Evolutionary conservation across 2,797 vertebrate species (phyloP), one percentile per base, ranked within the genome.

Genomic region (Siniperca scherzeri): DNA sequence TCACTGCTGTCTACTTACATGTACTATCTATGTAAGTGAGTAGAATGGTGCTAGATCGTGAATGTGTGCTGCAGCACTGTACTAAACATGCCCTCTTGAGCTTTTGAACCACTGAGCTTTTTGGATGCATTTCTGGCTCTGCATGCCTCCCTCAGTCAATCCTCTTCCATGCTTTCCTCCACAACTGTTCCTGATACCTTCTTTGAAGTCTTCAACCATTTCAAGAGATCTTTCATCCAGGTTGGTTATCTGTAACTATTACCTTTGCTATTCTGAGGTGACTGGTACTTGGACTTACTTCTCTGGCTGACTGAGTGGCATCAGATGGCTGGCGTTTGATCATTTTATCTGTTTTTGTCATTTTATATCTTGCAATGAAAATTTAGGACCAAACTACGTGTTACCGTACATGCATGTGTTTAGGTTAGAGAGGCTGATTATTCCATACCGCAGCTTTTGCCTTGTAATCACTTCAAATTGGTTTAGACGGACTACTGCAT

Each of bases 261-360:
- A 85, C 79, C 59, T 79, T 89, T 70, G 59, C 84, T 80, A 85
- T 83, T 89, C 87, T 83, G 36, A 80, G 38, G 8, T 42, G n/a
- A 55, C 52, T 60, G 62, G 56, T 19, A 74, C 68, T 59, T 56
- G 3, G 3, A 46, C 44, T 59, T 53, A 13, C 22, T 40, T 68
- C 30, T 66, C 22, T 22, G 59, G 22, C 13, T 50, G 8, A 68
- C n/a, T 55, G 57, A 68, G 60, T n/a, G 27, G 61, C 30, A 70
- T 80, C 55, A 61, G 19, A 67, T 66, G 30, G 1, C 17, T 52
- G 33, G 10, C 36, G 13, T 68, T 85, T 82, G 73, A 91, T 88
- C 81, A 25, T 46, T 61, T 46, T 25, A 40, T 81, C 55, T 19
- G 8, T 36, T 83, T 75, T 67, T 73, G 30, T 76, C 44, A n/a